A percentile compares a stretch with the other conserved stretches of the same genome.
These are phyloP conservation scores for Drosophila setifemur DNA, from an alignment of 1,140 invertebrate species.

Conservation along the genomic window DNA sequence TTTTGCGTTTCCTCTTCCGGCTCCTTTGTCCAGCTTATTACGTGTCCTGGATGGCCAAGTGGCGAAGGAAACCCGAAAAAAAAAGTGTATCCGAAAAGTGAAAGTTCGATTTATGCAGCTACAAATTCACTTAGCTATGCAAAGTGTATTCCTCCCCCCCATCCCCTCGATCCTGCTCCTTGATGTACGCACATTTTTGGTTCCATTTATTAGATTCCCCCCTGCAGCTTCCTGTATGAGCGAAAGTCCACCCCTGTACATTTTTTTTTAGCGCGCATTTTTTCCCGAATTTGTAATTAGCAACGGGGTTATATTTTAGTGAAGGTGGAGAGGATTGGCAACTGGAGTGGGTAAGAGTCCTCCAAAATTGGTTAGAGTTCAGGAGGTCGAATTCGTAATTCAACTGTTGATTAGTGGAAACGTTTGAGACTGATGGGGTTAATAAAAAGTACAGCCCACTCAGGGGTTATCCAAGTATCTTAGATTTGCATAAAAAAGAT, in stretches of 20 bases:
- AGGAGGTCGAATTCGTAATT: conserved; percentile 17
- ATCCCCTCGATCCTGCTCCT: conserved; percentile 14
- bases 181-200: conserved; percentile 80
- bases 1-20: conserved; percentile 38
- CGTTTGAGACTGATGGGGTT: not conserved
- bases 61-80: conserved; percentile 3
- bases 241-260: conserved; percentile 22
- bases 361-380: not conserved
- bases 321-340: not conserved
- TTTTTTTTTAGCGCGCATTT: conserved; percentile 58
- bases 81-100: conserved; percentile 42
- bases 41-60: conserved; percentile 57
- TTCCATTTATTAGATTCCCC: conserved; percentile 81
- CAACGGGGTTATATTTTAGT: conserved; percentile 11
- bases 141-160: conserved; percentile 14
- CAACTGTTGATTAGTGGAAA: conserved; percentile 22
- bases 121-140: conserved; percentile 69
- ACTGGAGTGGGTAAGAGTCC: not conserved
- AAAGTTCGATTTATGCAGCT: conserved; percentile 71
- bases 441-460: not conserved
- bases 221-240: conserved; percentile 60
- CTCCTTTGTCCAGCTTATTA: conserved; percentile 52
- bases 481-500: no score
- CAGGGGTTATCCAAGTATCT: no score
- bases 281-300: conserved; percentile 72